A percentile compares a stretch with the other conserved stretches of the same genome.
Evolutionary conservation across 1,140 invertebrate species (phyloP).

Genomic region (Aphis craccivora): DNA sequence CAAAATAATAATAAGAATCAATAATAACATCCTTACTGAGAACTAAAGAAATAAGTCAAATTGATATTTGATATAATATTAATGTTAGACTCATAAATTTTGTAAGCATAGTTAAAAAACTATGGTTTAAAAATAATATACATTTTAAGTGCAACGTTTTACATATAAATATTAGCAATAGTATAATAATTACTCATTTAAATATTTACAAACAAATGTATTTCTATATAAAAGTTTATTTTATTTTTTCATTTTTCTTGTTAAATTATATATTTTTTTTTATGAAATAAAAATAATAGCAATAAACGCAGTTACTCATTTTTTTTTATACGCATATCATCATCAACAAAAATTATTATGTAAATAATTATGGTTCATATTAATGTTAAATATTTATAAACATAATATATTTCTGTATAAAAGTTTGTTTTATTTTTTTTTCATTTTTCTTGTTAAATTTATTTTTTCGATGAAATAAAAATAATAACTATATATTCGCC

Average conservation of each 20-base stretch:
- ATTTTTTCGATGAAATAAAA: background rate
- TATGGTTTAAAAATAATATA: background rate
- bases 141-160: background rate
- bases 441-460: background rate
- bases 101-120: background rate
- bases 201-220: too few relatives aligned
- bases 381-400: slow-evolving; percentile 16
- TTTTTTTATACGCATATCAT: too few relatives aligned
- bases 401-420: background rate
- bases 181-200: background rate
- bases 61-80: slow-evolving; percentile 9
- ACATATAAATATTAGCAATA: background rate
- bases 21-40: slow-evolving; percentile 3
- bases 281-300: too few relatives aligned
- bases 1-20: background rate
- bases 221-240: too few relatives aligned
- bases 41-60: background rate
- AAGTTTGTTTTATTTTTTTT: background rate
- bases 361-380: background rate
- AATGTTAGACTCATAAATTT: background rate
- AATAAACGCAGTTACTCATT: too few relatives aligned
- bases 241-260: too few relatives aligned
- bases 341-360: background rate
- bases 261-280: too few relatives aligned
- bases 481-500: background rate